Evolutionary conservation across 2,113 vertebrate genomes (phyloP), one percentile per base, ranked within the genome.

Genomic region (Poecile atricapillus): DNA sequence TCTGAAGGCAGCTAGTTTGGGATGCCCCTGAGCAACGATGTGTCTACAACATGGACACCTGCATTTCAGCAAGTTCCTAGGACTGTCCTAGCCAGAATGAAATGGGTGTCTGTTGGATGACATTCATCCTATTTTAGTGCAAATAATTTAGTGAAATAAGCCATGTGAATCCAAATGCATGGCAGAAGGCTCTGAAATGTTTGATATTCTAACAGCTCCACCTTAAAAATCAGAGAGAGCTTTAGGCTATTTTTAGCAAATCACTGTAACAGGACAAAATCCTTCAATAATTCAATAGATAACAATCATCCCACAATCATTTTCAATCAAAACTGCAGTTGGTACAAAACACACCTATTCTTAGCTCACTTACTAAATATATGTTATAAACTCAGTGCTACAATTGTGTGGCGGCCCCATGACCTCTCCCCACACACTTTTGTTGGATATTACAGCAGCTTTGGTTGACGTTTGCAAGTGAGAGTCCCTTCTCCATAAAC

Each of bases 111-210:
- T 83, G 5, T 22, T 53, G 83, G 79, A 53, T 2, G 27, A 33
- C 60, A 63, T 81, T 94, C 64, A 50, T 89, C 79, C 68, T 43
- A 0, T 59, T 90, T 93, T 56, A 44, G 56, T 52, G 60, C 83
- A 74, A 55, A 70, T 81, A 39, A 39, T 39, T 39, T 39, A 39
- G 56, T 77, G 83, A 90, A 86, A 83, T 70, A 77, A 80, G 39
- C 59, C 50, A 11, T 52, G 55, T 67, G 64, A 67, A 75, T 63
- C n/a, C 30, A 88, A 95, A 90, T 89, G 49, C 16, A 17, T 63
- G 83, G 82, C 85, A 91, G 71, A 91, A 88, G 94, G 63, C 82
- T 95, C 82, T 63, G 87, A 95, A 93, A 70, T 80, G 19, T 70
- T 79, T 81, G 82, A 81, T 90, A 83, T 39, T 73, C 85, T 53